phyloP scores from a whole-genome alignment of 2,888 invertebrate species.

The Cerceris rybyensis region DNA sequence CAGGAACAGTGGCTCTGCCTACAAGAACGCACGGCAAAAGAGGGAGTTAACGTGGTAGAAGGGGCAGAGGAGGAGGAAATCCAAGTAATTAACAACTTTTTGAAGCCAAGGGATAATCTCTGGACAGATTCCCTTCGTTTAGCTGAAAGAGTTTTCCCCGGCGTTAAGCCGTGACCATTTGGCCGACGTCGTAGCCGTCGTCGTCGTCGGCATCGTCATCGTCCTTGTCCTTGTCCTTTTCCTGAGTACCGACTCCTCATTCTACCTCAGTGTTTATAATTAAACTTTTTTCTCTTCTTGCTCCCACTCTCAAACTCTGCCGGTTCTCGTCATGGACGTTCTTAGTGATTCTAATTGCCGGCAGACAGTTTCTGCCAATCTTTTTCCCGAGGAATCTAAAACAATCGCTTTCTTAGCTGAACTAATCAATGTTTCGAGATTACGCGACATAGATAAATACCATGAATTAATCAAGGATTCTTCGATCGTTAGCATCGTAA shows the following conservation, averaged over 20 bases:
- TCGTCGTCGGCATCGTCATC: slow-evolving; percentile 66
- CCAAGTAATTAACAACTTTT: slow-evolving; percentile 82
- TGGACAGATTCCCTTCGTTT: slow-evolving; percentile 82
- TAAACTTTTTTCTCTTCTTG: slow-evolving; percentile 75
- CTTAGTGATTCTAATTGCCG: slow-evolving; percentile 81
- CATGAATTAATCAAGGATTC: background rate
- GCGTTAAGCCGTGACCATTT: slow-evolving; percentile 81
- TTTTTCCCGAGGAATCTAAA: slow-evolving; percentile 39
- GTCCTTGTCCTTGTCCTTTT: slow-evolving; percentile 69
- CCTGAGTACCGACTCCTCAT: slow-evolving; percentile 67
- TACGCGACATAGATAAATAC: background rate
- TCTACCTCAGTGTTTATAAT: slow-evolving; percentile 79
- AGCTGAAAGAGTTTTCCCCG: slow-evolving; percentile 80
- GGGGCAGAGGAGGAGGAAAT: slow-evolving; percentile 71
- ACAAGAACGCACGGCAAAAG: slow-evolving; percentile 62
- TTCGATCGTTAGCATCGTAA: too few species aligned
- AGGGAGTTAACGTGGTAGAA: slow-evolving; percentile 60
- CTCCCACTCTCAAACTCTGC: slow-evolving; percentile 46
- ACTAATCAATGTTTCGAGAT: background rate
- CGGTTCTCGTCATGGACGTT: slow-evolving; percentile 67
- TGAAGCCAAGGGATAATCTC: slow-evolving; percentile 81
- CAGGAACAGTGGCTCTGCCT: slow-evolving; percentile 53
- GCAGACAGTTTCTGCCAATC: slow-evolving; percentile 45
- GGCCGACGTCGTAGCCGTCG: slow-evolving; percentile 74
- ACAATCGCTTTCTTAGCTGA: background rate